Evolutionary conservation across 2,888 invertebrate species (phyloP), one percentile per base, ranked within the genome.

Genomic region (Cheilosia pagana): DNA sequence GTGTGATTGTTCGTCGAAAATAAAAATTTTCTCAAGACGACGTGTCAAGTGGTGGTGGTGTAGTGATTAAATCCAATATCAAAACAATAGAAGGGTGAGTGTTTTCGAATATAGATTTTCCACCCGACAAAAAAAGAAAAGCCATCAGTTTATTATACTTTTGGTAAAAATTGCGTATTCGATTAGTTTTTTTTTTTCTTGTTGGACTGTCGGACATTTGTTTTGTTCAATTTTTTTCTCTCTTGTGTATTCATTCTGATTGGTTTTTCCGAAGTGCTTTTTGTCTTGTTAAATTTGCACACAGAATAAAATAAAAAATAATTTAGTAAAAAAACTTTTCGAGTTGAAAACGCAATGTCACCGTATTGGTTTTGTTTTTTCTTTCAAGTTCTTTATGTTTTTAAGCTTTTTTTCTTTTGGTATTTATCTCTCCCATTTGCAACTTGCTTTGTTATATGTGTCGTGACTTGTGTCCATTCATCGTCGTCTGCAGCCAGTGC

Each of bases 71-170:
- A 81, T 62, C 71, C 70, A 75, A 79, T 76, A 81, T 85, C 71
- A 85, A 79, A 85, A 85, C 76, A 81, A 72, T 76, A 65, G 67
- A 76, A 70, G 81, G 85, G 85, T 85, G 81, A 85, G 85, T 85
- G 70, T 16, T 67, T 59, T 67, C 43, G 57, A 75, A 62, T 75
- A 81, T 76, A 67, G 60, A 85, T 81, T 85, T 81, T 81, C 67
- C 71, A 70, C 60, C 59, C 81, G 59, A 45, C n/a, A n/a, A 31
- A 63, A 63, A 50, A 55, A 23, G 23, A 71, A 79, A 59, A 83
- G 31, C 14, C 16, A 55, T 16, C 43, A 41, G 45, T 12, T 12
- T 65, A 45, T 48, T 52, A 55, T 41, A 53, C 31, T 71, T 65
- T 50, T 35, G 39, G 52, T 12, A 12, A 19, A 67, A 57, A 75